Evolutionary conservation across 2,113 vertebrate species (phyloP), one percentile per base, ranked within the genome.

Genomic region (Ciconia stormi): DNA sequence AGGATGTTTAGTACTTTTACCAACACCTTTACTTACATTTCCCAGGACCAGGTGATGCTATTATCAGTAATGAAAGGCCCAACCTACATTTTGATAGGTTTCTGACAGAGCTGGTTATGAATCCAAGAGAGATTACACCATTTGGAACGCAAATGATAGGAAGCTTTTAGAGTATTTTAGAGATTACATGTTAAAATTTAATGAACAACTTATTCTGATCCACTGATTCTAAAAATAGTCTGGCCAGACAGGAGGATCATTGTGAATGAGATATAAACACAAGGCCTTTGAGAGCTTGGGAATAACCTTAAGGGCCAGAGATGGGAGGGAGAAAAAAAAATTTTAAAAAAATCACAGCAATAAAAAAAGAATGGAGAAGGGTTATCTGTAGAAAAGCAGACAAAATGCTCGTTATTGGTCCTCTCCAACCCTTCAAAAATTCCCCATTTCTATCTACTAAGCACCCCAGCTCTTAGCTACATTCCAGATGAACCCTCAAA

Each of bases 161-260:
- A 98, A 97, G 87, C 78, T 97, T 92, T 95, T 87, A 32, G 72
- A 95, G 93, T 94, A 95, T 94, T 98, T 97, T 89, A 89, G 47
- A 95, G 87, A 94, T 82, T 95, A 83, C 10, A 22, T 56, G 62
- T 96, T 96, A 92, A 96, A 90, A 86, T 95, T 97, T 97, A 94
- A 95, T 91, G 76, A 98, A 97, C 85, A 93, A 88, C 74, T 96
- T 93, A 69, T 73, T 97, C 83, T 66, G 79, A 92, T 89, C 83
- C 67, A 92, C 90, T 91, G 91, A 91, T 97, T 93, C 91, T 62
- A 96, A 97, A 97, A 98, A 97, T 90, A 98, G 87, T 94, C 81
- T 65, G 40, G 23, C 55, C 53, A 93, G 94, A 79, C 65, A 94
- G 91, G 81, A 50, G 20, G 34, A 62, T 50, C 47, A 49, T 3